Evolutionary conservation across 2,113 vertebrate species (phyloP).

Genomic region (Scomber scombrus): DNA sequence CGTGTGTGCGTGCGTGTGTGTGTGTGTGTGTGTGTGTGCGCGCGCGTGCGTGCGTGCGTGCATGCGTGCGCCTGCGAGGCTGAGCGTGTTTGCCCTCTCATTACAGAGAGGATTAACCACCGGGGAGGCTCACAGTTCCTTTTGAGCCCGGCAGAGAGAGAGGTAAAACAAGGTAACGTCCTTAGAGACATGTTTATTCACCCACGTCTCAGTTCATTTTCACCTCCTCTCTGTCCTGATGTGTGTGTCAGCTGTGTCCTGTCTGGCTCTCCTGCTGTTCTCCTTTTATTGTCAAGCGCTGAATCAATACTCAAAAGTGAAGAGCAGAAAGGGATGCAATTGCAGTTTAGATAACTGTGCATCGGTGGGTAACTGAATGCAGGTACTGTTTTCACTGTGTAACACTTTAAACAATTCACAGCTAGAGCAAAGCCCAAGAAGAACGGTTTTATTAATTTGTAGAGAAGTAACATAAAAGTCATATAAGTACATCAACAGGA

Average conservation of each 20-base stretch:
- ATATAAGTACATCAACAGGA: neutral
- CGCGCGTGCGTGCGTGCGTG: neutral
- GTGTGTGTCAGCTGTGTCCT: conserved; percentile 60
- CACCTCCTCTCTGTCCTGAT: conserved; percentile 63
- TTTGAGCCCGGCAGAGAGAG: conserved; percentile 31
- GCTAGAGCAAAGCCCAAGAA: neutral
- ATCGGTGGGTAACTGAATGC: neutral
- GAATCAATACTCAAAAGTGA: conserved; percentile 52
- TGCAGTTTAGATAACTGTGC: conserved; percentile 11
- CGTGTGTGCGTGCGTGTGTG: neutral
- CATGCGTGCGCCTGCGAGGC: conserved; percentile 23
- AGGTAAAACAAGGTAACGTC: conserved; percentile 61
- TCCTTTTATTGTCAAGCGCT: conserved; percentile 48
- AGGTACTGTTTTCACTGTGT: conserved; percentile 5
- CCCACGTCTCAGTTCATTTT: conserved; percentile 73
- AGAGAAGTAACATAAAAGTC: neutral
- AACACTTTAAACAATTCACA: neutral
- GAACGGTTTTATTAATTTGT: conserved; percentile 31
- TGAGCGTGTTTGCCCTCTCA: conserved; percentile 45
- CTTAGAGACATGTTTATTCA: conserved; percentile 72
- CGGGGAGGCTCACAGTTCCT: conserved; percentile 39
- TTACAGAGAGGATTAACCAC: conserved; percentile 69
- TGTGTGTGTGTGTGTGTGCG: conserved; percentile 1
- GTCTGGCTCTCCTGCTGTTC: conserved; percentile 47
- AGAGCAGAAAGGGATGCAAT: conserved; percentile 18